Evolutionary conservation across 2,797 vertebrate genomes (phyloP), one percentile per base, ranked within the genome.

Genomic region (Mormyrus hasselquistii): DNA sequence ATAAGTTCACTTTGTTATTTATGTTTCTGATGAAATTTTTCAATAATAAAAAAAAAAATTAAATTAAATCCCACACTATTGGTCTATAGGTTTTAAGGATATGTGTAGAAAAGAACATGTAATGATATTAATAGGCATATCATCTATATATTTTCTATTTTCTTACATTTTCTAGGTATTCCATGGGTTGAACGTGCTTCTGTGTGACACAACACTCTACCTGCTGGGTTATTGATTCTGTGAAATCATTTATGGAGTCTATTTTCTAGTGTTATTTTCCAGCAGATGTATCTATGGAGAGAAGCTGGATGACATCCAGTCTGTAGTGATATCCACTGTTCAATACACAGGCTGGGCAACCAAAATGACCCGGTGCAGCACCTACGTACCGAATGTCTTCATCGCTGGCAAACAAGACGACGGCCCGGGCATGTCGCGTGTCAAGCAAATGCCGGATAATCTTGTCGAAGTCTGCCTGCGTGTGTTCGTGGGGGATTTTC

Each of bases 401-500:
- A 89, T 99, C 97, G 1, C 95, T 96, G 94, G 98, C 98, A 91
- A 99, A 99, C 93, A 97, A 96, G 93, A 99, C 95, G 91, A 99
- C 93, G 89, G 97, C 97, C 91, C 97, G 96, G 88, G 97, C 97
- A 92, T 96, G 96, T 90, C 95, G 96, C 0, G 96, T 97, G 91
- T 99, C 97, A 92, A 98, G 94, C 91, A 99, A 96, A 91, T 97
- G 97, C 93, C 95, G 96, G 94, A 99, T 96, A 91, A 97, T 96
- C 92, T 95, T 97, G 90, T 99, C 98, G 22, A 97, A 99, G 95
- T 98, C 97, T 84, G 96, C 96, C 94, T 94, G 95, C 93, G 95
- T 96, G 92, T 96, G 96, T 87, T 98, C 97, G 93, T 97, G 97
- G 50, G 97, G 97, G 89, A 99, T 98, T 95, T 97, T 98, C 95